phyloP scores from a whole-genome alignment of 2,888 invertebrate genomes.

The Tipula unca region DNA sequence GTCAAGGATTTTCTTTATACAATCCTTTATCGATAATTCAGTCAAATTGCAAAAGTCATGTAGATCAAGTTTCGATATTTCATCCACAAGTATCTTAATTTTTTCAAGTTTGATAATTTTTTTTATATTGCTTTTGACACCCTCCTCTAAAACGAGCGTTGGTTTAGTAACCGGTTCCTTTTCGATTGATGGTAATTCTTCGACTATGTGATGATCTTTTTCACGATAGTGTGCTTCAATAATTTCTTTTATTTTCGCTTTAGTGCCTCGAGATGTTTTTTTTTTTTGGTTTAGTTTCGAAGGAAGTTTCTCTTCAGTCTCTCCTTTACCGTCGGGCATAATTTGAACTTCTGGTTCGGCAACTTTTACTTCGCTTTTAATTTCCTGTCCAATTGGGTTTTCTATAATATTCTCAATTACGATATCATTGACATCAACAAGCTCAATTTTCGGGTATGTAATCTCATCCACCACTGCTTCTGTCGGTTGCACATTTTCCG shows the following conservation, averaged over 20 bases:
- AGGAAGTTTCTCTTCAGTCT: background rate
- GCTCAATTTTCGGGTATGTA: conserved; percentile 19
- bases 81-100: conserved; percentile 43
- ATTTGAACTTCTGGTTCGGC: background rate
- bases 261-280: conserved; percentile 30
- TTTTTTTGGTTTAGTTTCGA: conserved; percentile 26
- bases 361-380: background rate
- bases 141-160: conserved; percentile 26
- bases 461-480: background rate
- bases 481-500: background rate
- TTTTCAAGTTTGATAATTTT: conserved; percentile 39
- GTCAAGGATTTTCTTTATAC: conserved; percentile 44
- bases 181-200: background rate
- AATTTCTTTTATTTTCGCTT: conserved; percentile 35
- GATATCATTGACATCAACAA: conserved; percentile 22
- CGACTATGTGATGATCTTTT: conserved; percentile 29
- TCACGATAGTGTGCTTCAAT: conserved; percentile 36
- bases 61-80: conserved; percentile 42
- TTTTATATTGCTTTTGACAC: conserved; percentile 33
- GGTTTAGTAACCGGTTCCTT: conserved; percentile 9
- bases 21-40: conserved; percentile 44
- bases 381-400: conserved; percentile 20
- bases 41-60: conserved; percentile 43
- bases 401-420: conserved; percentile 18
- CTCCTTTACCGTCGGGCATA: background rate